Evolutionary conservation across 2,888 invertebrate genomes (phyloP).

Genomic region (Hydraecia micacea): DNA sequence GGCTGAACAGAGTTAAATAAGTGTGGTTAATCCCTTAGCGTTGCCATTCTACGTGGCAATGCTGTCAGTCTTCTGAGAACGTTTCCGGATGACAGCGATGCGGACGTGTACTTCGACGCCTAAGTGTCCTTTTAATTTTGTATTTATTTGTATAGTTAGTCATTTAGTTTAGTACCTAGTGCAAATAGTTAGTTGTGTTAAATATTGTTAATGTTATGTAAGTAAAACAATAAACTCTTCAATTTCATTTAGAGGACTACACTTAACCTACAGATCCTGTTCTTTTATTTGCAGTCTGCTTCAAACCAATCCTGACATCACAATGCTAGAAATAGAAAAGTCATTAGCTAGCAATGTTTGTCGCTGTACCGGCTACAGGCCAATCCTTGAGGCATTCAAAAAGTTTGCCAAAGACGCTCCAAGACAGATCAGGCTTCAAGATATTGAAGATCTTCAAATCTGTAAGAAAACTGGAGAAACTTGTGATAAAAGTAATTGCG

Average conservation of each 20-base stretch:
- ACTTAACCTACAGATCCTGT: neutral
- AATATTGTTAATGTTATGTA: neutral
- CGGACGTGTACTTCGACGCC: too few species aligned
- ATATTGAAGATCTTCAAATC: constrained; percentile 82
- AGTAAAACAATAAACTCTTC: neutral
- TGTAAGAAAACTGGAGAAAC: constrained; percentile 69
- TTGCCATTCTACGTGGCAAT: neutral
- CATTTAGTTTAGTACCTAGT: neutral
- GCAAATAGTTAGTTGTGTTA: neutral
- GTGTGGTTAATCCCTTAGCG: too few species aligned
- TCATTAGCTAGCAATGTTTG: constrained; percentile 94
- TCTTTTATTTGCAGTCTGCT: constrained; percentile 45
- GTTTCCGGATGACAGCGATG: neutral
- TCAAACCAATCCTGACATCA: constrained; percentile 60
- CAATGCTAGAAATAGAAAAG: constrained; percentile 91
- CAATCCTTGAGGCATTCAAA: constrained; percentile 94
- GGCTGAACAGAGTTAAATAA: too few species aligned
- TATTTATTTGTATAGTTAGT: neutral
- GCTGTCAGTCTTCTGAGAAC: neutral
- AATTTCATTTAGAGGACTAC: neutral
- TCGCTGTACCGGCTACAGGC: constrained; percentile 94
- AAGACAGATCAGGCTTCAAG: constrained; percentile 82
- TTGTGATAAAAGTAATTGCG: constrained; percentile 79
- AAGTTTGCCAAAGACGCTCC: constrained; percentile 92
- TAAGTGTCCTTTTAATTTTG: too few species aligned